phyloP scores from a whole-genome alignment of 1,140 invertebrate genomes.

The Drosophila sucinea region DNA sequence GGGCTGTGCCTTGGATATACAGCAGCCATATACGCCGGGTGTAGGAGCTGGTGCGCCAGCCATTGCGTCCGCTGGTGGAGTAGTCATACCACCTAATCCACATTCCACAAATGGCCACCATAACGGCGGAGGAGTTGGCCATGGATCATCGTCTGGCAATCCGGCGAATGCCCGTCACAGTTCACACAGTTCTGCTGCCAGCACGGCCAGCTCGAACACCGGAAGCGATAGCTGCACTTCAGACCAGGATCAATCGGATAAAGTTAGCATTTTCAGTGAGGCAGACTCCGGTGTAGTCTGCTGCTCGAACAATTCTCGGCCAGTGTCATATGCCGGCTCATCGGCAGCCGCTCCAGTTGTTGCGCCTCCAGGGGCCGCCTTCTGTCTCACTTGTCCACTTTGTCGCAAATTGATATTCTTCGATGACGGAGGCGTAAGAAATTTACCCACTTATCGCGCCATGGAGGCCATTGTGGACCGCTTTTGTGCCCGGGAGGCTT shows the following conservation, averaged over 20 bases:
- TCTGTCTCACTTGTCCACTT: conserved; percentile 90
- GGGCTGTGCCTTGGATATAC: conserved; percentile 93
- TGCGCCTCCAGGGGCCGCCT: conserved; percentile 84
- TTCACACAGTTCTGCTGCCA: conserved; percentile 83
- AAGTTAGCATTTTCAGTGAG: conserved; percentile 98
- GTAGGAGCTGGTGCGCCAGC: conserved; percentile 29
- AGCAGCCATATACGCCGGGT: conserved; percentile 87
- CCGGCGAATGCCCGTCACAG: conserved; percentile 65
- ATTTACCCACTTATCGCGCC: conserved; percentile 94
- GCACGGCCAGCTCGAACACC: conserved; percentile 85
- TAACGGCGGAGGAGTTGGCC: background rate
- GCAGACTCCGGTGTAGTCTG: conserved; percentile 98
- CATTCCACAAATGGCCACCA: background rate
- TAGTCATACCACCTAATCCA: background rate
- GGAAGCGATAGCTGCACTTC: conserved; percentile 84
- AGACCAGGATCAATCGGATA: conserved; percentile 95
- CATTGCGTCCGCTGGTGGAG: conserved; percentile 26
- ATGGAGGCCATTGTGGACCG: conserved; percentile 97
- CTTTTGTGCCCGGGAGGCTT: conserved; percentile 89
- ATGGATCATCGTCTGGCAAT: background rate
- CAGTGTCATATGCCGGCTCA: conserved; percentile 95
- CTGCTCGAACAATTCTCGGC: conserved; percentile 90
- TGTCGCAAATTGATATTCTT: conserved; percentile 96
- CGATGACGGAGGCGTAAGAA: conserved; percentile 96
- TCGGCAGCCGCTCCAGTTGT: conserved; percentile 84